phyloP scores from a whole-genome alignment of 2,113 vertebrate genomes.

The Gasterosteus aculeatus region DNA sequence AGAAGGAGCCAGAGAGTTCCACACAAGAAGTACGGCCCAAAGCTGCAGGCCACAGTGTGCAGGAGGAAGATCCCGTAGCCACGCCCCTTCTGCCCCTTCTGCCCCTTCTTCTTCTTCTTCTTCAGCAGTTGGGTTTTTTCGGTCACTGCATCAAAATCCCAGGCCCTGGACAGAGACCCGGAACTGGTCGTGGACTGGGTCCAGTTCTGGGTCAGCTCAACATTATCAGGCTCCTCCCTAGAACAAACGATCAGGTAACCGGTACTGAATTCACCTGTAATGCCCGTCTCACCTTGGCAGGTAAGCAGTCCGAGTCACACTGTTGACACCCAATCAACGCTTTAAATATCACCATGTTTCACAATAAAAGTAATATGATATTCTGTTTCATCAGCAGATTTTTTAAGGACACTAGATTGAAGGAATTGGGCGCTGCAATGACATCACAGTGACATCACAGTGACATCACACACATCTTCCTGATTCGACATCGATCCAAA shows the following conservation, averaged over 20 bases:
- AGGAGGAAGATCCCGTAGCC: slow-evolving; percentile 70
- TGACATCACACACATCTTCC: too few relatives aligned
- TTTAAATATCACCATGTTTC: too few relatives aligned
- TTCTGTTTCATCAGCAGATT: too few relatives aligned
- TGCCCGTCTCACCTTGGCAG: too few relatives aligned
- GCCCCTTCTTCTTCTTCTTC: slow-evolving; percentile 55
- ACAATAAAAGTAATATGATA: too few relatives aligned
- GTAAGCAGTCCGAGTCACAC: too few relatives aligned
- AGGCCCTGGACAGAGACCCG: neutral
- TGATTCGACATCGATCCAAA: neutral
- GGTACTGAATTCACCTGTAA: too few relatives aligned
- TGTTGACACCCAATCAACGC: too few relatives aligned
- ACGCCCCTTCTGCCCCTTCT: slow-evolving; percentile 42
- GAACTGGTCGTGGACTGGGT: slow-evolving; percentile 5
- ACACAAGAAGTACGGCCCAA: slow-evolving; percentile 81
- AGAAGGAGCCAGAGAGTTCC: slow-evolving; percentile 81
- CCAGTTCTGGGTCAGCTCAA: neutral
- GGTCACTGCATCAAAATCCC: slow-evolving; percentile 23
- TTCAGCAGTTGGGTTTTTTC: slow-evolving; percentile 78
- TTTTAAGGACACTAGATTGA: too few relatives aligned
- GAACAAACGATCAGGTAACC: neutral
- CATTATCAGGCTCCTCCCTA: slow-evolving; percentile 48
- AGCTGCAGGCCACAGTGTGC: slow-evolving; percentile 76
- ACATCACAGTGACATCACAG: too few relatives aligned
- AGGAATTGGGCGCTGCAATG: too few relatives aligned